Evolutionary conservation across 2,888 invertebrate genomes (phyloP), one percentile per base, ranked within the genome.

Genomic region (Cotesia congregata): DNA sequence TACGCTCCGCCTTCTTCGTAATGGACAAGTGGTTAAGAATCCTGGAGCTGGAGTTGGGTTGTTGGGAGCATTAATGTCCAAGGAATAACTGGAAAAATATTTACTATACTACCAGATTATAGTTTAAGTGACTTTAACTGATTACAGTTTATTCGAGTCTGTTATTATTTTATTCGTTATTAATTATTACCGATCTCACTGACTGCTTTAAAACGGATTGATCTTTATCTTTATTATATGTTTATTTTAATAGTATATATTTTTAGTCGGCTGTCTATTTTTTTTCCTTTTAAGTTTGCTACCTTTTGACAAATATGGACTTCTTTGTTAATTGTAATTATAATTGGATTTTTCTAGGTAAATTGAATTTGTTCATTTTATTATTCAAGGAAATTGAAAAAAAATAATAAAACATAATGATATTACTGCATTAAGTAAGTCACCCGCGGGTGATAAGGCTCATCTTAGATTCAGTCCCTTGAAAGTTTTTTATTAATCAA

Each of bases 1-100:
- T 30, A 41, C 41, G 61, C 39, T 70, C 60, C 65, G 20, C 38
- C 30, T 62, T 62, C 62, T 62, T 62, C 20, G 62, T 62, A 62
- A 17, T 17, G 9, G 20, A 62, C 62, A 15, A 50, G 62, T 17
- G 20, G 62, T 6, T 62, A 6, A 12, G 20, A n/a, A 12, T 15
- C n/a, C 15, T 17, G 20, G 15, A n/a, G 62, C 62, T 62, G 62
- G 12, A 12, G 50, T 12, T 50, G 12, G 7, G 6, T 50, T 12
- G 50, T 12, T 50, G 50, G 9, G 50, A 50, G 50, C 12, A 50
- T 50, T 50, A 50, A 50, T 50, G 50, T 50, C 50, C 9, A 50
- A 50, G 50, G 12, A 50, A 50, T 50, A 50, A 50, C 50, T 50
- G 50, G 50, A 50, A 50, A 50, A 50, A 50, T 50, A 50, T 50